These are phyloP conservation scores for Circaetus cinerascens DNA, from an alignment of 2,113 vertebrate species.

Conservation along the genomic window DNA sequence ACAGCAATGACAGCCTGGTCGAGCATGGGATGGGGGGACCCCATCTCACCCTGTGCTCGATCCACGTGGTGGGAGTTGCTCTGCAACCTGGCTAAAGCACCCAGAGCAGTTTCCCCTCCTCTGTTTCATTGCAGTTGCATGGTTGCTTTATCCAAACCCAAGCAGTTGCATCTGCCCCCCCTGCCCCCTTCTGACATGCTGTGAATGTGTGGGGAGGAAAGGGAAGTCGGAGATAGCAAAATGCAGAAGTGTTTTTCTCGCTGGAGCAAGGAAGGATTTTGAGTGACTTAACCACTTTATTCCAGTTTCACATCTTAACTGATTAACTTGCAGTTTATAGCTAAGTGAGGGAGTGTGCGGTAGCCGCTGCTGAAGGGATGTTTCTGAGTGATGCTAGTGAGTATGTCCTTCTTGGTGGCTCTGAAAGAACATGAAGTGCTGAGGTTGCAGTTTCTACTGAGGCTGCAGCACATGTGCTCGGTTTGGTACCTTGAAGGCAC, in stretches of 20 bases:
- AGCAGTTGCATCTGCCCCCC: not conserved
- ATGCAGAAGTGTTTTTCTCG: not conserved
- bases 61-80: not conserved
- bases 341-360: accelerated
- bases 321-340: not conserved
- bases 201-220: not conserved
- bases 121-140: not conserved
- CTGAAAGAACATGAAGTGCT: not conserved
- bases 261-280: not conserved
- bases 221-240: not conserved
- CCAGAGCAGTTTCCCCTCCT: not conserved
- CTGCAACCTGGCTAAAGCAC: not conserved
- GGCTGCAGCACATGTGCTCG: accelerated
- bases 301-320: not conserved
- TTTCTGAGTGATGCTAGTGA: not conserved
- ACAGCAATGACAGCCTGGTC: not conserved
- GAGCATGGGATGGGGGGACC: accelerated
- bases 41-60: accelerated
- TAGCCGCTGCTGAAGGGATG: not conserved
- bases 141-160: not conserved
- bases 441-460: not conserved
- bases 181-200: accelerated
- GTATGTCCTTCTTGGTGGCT: accelerated
- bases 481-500: not conserved
- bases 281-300: not conserved